Evolutionary conservation across 1,140 invertebrate genomes (phyloP), one percentile per base, ranked within the genome.

Genomic region (Drosophila miranda): DNA sequence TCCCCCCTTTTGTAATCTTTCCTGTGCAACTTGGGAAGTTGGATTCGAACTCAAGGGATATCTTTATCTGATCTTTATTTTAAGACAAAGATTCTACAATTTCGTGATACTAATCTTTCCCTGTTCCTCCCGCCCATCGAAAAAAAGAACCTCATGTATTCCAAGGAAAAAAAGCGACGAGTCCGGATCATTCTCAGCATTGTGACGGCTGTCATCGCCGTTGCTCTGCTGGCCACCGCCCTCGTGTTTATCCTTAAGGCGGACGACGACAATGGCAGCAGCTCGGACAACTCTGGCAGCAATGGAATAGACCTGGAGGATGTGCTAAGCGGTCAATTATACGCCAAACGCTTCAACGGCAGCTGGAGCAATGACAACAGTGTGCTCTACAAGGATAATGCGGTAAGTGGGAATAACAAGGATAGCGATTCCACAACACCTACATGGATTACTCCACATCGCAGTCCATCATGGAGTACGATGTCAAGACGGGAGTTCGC

Each of bases 291-390:
- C 19, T 53, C 46, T 8, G 34, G 11, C 1, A 61, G 63, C 28
- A 78, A 84, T 61, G 86, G 68, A 38, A 82, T 91, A 5, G 48
- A 89, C 50, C 81, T 93, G 63, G 91, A 93, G 57, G 91, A 92
- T 75, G 80, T 93, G 44, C 68, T 93, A 6, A 78, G 68, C 2
- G 92, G 92, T 19, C 86, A 87, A 59, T 90, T 92, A n/a, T 89
- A 84, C 54, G 84, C 93, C 0, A 90, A 89, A 43, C 77, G 90
- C 9, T 93, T 93, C 61, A 93, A 93, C 75, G 93, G 91, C 48
- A 92, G 92, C 30, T 93, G 93, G 93, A 89, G 92, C 48, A 91
- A 91, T 57, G 92, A 91, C 82, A 90, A 81, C 28, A 82, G 49
- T 68, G 14, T 91, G 28, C 78, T 91, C 34, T 91, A 75, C 60